Conservation (phyloP, 2,113 vertebrate species). For the Plecotus auritus region DNA sequence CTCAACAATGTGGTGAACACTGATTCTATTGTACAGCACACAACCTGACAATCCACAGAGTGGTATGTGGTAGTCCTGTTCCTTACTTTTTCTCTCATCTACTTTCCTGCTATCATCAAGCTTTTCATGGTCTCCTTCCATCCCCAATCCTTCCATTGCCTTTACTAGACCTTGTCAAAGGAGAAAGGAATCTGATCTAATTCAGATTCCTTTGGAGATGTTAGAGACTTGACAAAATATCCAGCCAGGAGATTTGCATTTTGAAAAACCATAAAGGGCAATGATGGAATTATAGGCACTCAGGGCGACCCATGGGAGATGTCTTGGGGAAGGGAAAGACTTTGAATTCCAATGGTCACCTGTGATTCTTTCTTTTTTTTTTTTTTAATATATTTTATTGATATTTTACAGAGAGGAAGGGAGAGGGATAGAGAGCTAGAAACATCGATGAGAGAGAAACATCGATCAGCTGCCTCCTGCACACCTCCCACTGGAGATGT, state of each 20-base stretch:
- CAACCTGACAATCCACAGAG: neutral
- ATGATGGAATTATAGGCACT: neutral
- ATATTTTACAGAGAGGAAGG: too few species aligned
- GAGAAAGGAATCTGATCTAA: neutral
- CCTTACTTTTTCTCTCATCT: neutral
- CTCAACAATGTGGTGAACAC: neutral
- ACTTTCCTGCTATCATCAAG: neutral
- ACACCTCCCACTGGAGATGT: too few species aligned
- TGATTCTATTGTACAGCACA: rapidly evolving
- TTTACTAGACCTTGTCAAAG: neutral
- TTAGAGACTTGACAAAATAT: neutral
- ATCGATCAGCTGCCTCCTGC: too few species aligned
- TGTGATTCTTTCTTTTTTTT: neutral
- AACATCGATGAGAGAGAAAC: too few species aligned
- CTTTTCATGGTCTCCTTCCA: neutral
- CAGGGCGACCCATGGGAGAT: neutral
- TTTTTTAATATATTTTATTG: too few species aligned
- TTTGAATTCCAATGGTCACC: neutral
- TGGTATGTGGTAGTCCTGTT: neutral
- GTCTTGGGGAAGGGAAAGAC: neutral
- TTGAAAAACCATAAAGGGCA: neutral
- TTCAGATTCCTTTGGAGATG: neutral
- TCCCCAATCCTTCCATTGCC: neutral
- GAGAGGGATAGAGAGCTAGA: too few species aligned
- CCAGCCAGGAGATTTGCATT: neutral